phyloP scores from a whole-genome alignment of 2,797 vertebrate genomes.

The Bothrops alternatus region DNA sequence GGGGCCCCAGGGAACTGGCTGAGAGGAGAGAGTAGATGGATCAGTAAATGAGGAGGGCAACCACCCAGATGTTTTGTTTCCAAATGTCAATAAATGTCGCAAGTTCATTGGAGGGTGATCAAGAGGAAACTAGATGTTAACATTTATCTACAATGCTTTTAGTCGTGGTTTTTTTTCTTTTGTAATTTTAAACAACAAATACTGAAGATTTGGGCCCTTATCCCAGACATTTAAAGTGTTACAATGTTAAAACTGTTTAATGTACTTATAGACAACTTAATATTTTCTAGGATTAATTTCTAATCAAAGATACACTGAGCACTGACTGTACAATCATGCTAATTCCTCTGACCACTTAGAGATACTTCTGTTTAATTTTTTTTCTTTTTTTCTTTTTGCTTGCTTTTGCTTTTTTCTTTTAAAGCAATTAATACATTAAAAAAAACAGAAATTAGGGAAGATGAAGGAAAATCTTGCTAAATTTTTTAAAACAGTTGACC shows the following conservation, averaged over 20 bases:
- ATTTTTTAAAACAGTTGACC: background rate
- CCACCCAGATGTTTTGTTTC: background rate
- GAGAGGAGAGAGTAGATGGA: background rate
- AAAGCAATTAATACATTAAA: background rate
- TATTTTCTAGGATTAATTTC: background rate
- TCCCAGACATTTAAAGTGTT: background rate
- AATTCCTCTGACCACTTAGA: background rate
- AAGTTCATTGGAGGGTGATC: background rate
- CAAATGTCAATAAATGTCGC: background rate
- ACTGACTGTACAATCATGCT: background rate
- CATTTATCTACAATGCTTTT: background rate
- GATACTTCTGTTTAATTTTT: background rate
- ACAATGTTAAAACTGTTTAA: background rate
- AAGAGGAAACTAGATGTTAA: background rate
- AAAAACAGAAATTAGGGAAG: background rate
- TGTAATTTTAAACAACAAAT: background rate
- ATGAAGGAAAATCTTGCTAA: background rate
- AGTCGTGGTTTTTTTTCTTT: background rate
- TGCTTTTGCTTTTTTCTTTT: background rate
- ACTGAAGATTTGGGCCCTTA: background rate
- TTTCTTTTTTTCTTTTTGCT: background rate
- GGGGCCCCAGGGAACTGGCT: conserved; percentile 14
- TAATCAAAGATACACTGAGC: background rate
- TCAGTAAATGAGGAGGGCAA: background rate
- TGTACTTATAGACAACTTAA: background rate